Evolutionary conservation across 2,888 invertebrate genomes (phyloP), one percentile per base, ranked within the genome.

Genomic region (Colletes collaris): DNA sequence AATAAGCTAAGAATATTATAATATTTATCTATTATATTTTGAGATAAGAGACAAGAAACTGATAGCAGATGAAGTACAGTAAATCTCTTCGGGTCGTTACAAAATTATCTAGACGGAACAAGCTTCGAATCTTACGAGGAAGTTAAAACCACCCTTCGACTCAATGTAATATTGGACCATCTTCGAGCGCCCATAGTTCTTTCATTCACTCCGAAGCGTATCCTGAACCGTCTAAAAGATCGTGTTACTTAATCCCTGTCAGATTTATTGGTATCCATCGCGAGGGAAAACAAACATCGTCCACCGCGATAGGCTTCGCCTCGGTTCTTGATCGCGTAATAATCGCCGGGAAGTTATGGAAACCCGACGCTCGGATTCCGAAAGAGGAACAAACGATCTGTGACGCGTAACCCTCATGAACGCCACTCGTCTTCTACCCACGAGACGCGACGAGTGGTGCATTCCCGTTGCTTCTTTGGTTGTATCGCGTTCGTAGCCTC

Each of bases 211-310:
- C 16, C 55, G 19, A 27, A 6, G 40, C 19, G 27, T n/a, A 37
- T 40, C 13, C 44, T 1, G 27, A 62, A 49, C 56, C 19, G n/a
- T 1, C 62, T n/a, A 10, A 4, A 49, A 35, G 60, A 68, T 74
- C 55, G 7, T 0, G 16, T 74, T 68, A 59, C 70, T 11, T 8
- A 44, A n/a, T n/a, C 55, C 7, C 4, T 13, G 37, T 46, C 35
- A n/a, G 11, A 53, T 71, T 35, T 59, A 50, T 64, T 53, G 63
- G 64, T 64, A 59, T 53, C 52, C 52, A 64, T 64, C 46, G 71
- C 7, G 27, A 37, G 11, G 37, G 46, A 59, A 53, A 71, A 64
- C 46, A 65, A 71, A 65, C 50, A 27, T 3, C 55, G 27, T 11
- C 52, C 50, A 27, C 27, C 13, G 40, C 16, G 63, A 70, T 63